phyloP scores from a whole-genome alignment of 2,888 invertebrate species.

The Allolobophora icterica region DNA sequence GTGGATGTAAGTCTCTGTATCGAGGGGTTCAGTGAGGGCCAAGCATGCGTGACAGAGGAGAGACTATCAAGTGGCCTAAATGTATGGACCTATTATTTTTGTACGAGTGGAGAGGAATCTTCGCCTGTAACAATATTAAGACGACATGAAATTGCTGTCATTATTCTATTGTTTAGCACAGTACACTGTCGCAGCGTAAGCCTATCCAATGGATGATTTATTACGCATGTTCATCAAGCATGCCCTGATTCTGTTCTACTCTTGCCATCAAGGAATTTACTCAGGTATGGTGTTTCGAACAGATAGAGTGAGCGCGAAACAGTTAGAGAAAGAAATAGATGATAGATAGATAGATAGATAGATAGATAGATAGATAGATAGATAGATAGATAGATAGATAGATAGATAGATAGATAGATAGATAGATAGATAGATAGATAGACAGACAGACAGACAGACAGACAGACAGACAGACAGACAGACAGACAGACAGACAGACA shows the following conservation, averaged over 20 bases:
- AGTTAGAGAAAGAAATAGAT: no score
- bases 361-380: not conserved
- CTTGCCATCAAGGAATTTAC: not conserved
- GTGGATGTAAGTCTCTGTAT: not conserved
- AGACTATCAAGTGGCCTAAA: not conserved
- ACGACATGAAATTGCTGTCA: not conserved
- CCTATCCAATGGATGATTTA: no score
- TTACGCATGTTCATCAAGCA: not conserved
- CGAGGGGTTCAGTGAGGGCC: not conserved
- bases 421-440: no score
- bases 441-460: no score
- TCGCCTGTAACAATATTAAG: not conserved
- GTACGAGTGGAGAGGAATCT: no score
- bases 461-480: no score
- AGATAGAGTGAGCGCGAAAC: no score
- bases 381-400: not conserved
- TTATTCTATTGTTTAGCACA: not conserved
- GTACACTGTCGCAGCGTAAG: no score
- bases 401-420: no score
- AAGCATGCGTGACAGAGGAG: not conserved
- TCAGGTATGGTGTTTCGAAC: not conserved
- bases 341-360: no score
- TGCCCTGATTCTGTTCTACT: slow-evolving; percentile 2
- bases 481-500: no score
- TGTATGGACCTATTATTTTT: not conserved